Evolutionary conservation across 2,888 invertebrate genomes (phyloP).

Genomic region (Galerucella pusilla): DNA sequence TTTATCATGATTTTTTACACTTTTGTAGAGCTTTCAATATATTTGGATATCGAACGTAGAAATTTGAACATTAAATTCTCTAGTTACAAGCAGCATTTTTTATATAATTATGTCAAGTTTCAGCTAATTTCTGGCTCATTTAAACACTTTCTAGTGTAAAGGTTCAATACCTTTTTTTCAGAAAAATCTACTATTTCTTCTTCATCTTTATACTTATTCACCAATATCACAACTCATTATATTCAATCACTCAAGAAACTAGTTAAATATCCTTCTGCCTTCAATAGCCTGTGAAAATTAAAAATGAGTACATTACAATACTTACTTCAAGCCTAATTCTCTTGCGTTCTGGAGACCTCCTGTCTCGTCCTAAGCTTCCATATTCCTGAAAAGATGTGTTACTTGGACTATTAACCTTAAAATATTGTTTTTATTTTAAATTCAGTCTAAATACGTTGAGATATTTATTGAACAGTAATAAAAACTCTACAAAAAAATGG

Average conservation of each 20-base stretch:
- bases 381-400: slow-evolving; percentile 12
- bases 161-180: slow-evolving; percentile 1
- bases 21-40: slow-evolving; percentile 6
- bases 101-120: not conserved
- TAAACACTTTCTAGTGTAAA: slow-evolving; percentile 9
- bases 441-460: not conserved
- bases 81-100: slow-evolving; percentile 7
- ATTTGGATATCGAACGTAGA: not conserved
- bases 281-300: slow-evolving; percentile 31
- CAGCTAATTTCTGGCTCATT: slow-evolving; percentile 1
- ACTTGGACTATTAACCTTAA: not conserved
- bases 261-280: slow-evolving; percentile 7
- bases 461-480: not conserved
- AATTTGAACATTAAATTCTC: slow-evolving; percentile 5
- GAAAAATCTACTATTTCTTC: slow-evolving; percentile 21
- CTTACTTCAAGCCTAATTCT: slow-evolving; percentile 73
- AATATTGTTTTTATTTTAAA: not conserved
- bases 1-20: slow-evolving; percentile 1
- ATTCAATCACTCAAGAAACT: not conserved
- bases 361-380: slow-evolving; percentile 67
- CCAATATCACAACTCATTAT: not conserved
- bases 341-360: slow-evolving; percentile 74
- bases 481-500: not conserved
- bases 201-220: slow-evolving; percentile 1
- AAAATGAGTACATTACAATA: slow-evolving; percentile 38